These are phyloP conservation scores for Cebidichthys violaceus DNA, from an alignment of 2,113 vertebrate genomes.

Conservation along the genomic window DNA sequence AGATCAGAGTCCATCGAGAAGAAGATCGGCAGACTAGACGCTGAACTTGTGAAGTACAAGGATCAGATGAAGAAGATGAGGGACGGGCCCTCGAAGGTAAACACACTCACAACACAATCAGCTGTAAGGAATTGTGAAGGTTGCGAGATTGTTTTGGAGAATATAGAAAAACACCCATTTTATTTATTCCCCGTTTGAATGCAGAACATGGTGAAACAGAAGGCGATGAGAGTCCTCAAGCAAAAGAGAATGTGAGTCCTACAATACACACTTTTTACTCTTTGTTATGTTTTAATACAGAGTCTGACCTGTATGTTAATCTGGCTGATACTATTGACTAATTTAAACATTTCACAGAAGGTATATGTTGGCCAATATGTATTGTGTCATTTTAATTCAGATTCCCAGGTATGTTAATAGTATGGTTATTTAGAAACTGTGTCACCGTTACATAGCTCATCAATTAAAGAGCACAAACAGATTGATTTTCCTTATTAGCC, in stretches of 20 bases:
- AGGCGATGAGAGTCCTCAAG: slow-evolving; percentile 96
- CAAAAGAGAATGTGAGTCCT: slow-evolving; percentile 97
- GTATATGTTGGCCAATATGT: neutral
- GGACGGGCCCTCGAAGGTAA: slow-evolving; percentile 96
- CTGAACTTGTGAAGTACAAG: slow-evolving; percentile 95
- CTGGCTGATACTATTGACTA: neutral
- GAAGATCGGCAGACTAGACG: slow-evolving; percentile 93
- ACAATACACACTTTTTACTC: neutral
- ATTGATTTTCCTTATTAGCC: neutral
- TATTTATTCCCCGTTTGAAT: slow-evolving; percentile 62
- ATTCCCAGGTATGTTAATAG: neutral
- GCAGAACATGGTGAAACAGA: slow-evolving; percentile 99
- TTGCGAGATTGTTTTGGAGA: neutral
- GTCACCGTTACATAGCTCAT: neutral
- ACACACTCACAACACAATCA: neutral
- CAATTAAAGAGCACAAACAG: neutral
- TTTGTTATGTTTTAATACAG: neutral
- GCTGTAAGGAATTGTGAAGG: neutral
- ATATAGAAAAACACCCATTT: neutral
- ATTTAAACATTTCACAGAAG: too few species aligned
- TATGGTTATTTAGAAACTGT: neutral
- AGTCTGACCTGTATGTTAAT: neutral
- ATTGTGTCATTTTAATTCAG: neutral
- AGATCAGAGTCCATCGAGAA: slow-evolving; percentile 96
- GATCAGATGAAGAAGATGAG: slow-evolving; percentile 99